phyloP scores from a whole-genome alignment of 2,888 invertebrate species.

The Criorhina ranunculi region DNA sequence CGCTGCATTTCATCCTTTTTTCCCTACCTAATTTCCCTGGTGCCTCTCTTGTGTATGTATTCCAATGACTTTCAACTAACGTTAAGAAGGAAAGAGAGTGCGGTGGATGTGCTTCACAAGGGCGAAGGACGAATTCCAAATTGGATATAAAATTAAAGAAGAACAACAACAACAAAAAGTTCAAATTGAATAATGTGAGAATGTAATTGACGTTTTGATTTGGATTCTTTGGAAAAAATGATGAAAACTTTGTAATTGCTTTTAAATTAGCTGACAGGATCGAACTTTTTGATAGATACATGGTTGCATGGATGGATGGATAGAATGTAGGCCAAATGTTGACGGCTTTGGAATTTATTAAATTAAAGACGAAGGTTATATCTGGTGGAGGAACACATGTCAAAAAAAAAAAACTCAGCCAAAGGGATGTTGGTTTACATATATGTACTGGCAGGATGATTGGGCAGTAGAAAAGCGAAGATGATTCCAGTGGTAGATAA shows the following conservation, averaged over 20 bases:
- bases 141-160: conserved; percentile 29
- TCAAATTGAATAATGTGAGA: conserved; percentile 8
- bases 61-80: conserved; percentile 13
- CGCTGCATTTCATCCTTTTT: conserved; percentile 55
- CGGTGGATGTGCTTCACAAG: conserved; percentile 25
- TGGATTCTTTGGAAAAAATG: not conserved
- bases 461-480: too few relatives aligned
- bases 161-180: not conserved
- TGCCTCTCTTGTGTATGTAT: not conserved
- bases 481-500: too few relatives aligned
- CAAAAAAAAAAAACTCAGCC: too few relatives aligned
- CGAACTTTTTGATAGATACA: not conserved
- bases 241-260: conserved; percentile 31
- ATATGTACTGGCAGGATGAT: too few relatives aligned
- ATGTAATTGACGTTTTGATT: conserved; percentile 41
- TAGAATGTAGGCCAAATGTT: conserved; percentile 23
- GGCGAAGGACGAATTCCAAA: conserved; percentile 51
- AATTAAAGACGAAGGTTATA: conserved; percentile 3
- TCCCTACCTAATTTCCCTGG: not conserved
- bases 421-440: too few relatives aligned
- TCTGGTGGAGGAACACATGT: not conserved
- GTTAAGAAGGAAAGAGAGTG: not conserved
- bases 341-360: conserved; percentile 19
- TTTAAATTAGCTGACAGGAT: conserved; percentile 33
- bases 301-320: not conserved